Evolutionary conservation across 1,140 invertebrate genomes (phyloP).

Genomic region (Drosophila sp.): DNA sequence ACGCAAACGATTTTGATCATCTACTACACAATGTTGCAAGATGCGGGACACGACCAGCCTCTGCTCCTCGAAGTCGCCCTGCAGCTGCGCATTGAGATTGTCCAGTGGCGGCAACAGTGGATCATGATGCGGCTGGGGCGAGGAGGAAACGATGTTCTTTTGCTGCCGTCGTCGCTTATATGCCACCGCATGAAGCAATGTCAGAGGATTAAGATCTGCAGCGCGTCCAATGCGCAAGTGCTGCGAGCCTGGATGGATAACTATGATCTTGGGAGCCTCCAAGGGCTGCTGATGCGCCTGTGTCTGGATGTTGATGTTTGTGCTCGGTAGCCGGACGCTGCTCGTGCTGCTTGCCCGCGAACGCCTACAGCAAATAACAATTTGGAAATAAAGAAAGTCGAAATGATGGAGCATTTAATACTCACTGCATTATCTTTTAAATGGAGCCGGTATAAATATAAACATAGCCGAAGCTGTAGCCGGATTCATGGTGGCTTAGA

Average conservation of each 20-base stretch:
- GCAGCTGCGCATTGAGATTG: conserved; percentile 42
- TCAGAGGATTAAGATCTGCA: conserved; percentile 93
- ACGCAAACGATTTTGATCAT: conserved; percentile 89
- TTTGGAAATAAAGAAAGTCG: not conserved
- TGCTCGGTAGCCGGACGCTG: conserved; percentile 50
- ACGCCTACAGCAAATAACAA: conserved; percentile 29
- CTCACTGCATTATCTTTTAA: conserved; percentile 8
- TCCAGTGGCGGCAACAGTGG: conserved; percentile 75
- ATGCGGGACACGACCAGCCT: conserved; percentile 91
- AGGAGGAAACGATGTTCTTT: conserved; percentile 86
- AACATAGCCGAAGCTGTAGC: not conserved
- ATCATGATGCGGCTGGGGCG: conserved; percentile 84
- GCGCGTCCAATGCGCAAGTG: conserved; percentile 94
- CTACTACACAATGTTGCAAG: conserved; percentile 91
- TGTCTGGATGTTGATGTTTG: not conserved
- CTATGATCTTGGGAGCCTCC: conserved; percentile 89
- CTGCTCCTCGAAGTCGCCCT: conserved; percentile 92
- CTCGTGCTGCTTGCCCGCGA: conserved; percentile 71
- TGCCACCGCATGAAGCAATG: conserved; percentile 94
- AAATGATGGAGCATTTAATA: not conserved
- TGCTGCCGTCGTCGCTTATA: conserved; percentile 85
- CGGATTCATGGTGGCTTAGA: not conserved
- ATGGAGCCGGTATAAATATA: not conserved
- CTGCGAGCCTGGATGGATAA: conserved; percentile 97
- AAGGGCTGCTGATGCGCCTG: conserved; percentile 47